phyloP scores from a whole-genome alignment of 2,888 invertebrate genomes.

The Lasioglossum villosulum region DNA sequence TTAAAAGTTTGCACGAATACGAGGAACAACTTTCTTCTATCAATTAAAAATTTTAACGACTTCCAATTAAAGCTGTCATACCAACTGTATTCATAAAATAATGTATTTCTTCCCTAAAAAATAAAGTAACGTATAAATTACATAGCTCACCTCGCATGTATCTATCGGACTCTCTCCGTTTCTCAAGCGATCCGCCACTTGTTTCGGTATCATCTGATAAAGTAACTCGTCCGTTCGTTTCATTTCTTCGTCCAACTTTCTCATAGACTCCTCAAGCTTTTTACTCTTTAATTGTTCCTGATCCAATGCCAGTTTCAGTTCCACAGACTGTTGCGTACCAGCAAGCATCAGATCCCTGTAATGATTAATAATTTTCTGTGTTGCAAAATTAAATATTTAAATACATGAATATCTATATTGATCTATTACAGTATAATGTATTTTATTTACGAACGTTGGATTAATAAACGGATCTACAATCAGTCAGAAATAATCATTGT shows the following conservation, averaged over 20 bases:
- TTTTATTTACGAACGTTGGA: background rate
- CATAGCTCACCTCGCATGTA: slow-evolving; percentile 95
- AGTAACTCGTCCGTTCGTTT: slow-evolving; percentile 96
- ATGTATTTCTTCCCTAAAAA: background rate
- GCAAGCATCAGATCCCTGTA: slow-evolving; percentile 96
- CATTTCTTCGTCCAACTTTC: slow-evolving; percentile 98
- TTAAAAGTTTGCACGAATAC: background rate
- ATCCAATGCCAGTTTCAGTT: slow-evolving; percentile 96
- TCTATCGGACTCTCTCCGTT: slow-evolving; percentile 98
- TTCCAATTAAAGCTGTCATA: background rate
- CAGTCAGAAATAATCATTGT: background rate
- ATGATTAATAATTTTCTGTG: background rate
- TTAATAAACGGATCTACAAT: background rate
- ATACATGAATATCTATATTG: background rate
- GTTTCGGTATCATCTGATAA: slow-evolving; percentile 99
- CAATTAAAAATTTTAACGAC: background rate
- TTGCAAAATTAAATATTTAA: background rate
- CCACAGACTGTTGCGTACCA: slow-evolving; percentile 98
- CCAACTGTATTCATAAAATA: background rate
- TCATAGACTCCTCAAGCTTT: slow-evolving; percentile 98
- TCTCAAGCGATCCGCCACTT: slow-evolving; percentile 96
- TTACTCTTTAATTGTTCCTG: slow-evolving; percentile 98
- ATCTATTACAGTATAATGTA: background rate
- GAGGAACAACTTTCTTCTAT: background rate
- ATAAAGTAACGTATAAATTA: background rate